Conservation (phyloP, 2,797 vertebrate genomes). For the Epinephelus malabaricus region DNA sequence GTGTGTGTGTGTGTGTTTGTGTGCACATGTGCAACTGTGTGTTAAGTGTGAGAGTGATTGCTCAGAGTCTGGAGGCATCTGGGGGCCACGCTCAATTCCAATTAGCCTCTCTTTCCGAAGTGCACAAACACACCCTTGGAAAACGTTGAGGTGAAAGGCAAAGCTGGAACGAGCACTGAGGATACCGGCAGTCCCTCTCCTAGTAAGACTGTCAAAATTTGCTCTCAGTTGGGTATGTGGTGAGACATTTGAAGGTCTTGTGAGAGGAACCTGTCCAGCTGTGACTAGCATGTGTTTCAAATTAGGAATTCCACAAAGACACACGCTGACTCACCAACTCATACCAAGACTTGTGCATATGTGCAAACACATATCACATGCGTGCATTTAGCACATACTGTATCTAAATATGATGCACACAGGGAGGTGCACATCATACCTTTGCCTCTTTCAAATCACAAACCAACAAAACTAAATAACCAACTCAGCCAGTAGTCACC, state of each 20-base stretch:
- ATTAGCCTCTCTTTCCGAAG: constrained; percentile 74
- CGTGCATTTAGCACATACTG: constrained; percentile 21
- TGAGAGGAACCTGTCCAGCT: constrained; percentile 80
- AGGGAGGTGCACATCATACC: neutral
- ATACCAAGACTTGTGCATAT: constrained; percentile 30
- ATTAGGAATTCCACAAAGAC: constrained; percentile 77
- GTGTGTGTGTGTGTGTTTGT: constrained; percentile 14
- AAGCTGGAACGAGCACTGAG: constrained; percentile 51
- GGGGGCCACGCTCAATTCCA: constrained; percentile 76
- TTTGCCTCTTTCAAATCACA: neutral
- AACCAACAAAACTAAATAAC: neutral
- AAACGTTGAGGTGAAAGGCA: constrained; percentile 56
- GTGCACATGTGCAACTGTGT: constrained; percentile 37
- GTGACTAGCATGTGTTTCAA: constrained; percentile 81
- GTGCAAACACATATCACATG: constrained; percentile 23
- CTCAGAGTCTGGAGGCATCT: constrained; percentile 75
- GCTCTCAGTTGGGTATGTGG: constrained; percentile 71
- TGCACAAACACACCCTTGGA: constrained; percentile 63
- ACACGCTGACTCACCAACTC: constrained; percentile 53
- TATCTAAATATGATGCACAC: neutral
- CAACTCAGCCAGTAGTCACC: constrained; percentile 6
- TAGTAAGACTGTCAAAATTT: constrained; percentile 71
- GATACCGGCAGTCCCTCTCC: constrained; percentile 43
- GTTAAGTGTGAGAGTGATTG: constrained; percentile 64
- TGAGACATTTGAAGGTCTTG: constrained; percentile 80